These are phyloP conservation scores for Cecidostiba fungosa DNA, from an alignment of 2,888 invertebrate species.

Conservation along the genomic window DNA sequence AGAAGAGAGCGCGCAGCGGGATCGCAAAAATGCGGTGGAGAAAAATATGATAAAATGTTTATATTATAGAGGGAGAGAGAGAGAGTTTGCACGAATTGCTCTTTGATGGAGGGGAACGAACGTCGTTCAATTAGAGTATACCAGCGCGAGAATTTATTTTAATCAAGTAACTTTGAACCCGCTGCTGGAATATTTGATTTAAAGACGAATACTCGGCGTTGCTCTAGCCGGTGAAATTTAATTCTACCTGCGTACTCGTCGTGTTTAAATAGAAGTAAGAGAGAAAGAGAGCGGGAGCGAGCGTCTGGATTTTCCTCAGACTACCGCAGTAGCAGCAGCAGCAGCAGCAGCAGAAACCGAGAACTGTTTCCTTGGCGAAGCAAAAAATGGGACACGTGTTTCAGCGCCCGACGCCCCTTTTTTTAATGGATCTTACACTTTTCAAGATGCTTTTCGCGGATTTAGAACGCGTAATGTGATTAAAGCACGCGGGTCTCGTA, in stretches of 20 bases:
- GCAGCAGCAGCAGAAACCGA: background rate
- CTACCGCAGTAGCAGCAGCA: background rate
- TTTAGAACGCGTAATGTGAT: background rate
- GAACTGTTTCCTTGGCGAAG: background rate
- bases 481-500: background rate
- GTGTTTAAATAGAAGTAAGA: background rate
- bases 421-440: background rate
- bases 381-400: conserved; percentile 16
- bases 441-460: background rate
- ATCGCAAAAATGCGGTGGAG: background rate
- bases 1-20: no score
- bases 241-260: background rate
- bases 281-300: background rate
- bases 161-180: conserved; percentile 19
- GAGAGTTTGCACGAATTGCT: background rate
- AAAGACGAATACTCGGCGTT: background rate
- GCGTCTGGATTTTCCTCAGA: conserved; percentile 15
- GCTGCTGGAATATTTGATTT: conserved; percentile 15
- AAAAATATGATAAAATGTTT: background rate
- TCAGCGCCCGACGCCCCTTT: background rate
- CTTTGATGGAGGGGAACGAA: background rate
- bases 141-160: conserved; percentile 16
- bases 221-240: background rate
- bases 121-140: conserved; percentile 5
- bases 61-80: background rate